These are phyloP conservation scores for Heliconius erato DNA, from an alignment of 2,888 invertebrate species.

Conservation along the genomic window DNA sequence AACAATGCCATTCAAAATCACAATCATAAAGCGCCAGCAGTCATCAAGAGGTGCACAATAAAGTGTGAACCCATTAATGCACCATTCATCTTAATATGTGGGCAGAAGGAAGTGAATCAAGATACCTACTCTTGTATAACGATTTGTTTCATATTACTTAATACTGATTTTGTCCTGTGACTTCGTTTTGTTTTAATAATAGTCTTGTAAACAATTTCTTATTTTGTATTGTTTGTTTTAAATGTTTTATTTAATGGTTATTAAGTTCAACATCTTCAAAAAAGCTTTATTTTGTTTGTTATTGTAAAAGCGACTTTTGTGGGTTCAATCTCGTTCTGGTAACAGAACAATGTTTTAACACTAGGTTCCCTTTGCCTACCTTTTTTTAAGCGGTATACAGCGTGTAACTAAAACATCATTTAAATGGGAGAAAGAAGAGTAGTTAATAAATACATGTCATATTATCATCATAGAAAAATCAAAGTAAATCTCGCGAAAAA, in stretches of 20 bases:
- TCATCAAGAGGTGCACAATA: slow-evolving; percentile 42
- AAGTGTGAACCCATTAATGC: slow-evolving; percentile 41
- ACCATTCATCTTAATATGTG: slow-evolving; percentile 48
- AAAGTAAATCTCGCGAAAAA: background rate
- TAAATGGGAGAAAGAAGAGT: too few relatives aligned
- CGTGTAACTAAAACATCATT: background rate
- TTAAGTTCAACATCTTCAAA: too few relatives aligned
- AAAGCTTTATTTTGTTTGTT: too few relatives aligned
- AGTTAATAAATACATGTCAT: too few relatives aligned
- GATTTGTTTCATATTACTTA: slow-evolving; percentile 24
- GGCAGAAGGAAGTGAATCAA: slow-evolving; percentile 39
- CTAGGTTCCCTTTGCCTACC: background rate
- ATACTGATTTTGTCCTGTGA: background rate
- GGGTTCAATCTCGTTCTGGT: too few relatives aligned
- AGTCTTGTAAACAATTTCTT: too few relatives aligned
- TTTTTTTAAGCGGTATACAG: background rate
- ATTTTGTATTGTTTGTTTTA: too few relatives aligned
- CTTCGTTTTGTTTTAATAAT: background rate
- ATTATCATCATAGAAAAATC: background rate
- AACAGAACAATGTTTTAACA: background rate
- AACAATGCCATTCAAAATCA: slow-evolving; percentile 18
- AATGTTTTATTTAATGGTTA: background rate
- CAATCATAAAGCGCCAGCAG: slow-evolving; percentile 27
- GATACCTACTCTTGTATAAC: slow-evolving; percentile 21
- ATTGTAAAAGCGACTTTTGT: too few relatives aligned